Evolutionary conservation across 2,888 invertebrate genomes (phyloP).

Genomic region (Cheilosia variabilis): DNA sequence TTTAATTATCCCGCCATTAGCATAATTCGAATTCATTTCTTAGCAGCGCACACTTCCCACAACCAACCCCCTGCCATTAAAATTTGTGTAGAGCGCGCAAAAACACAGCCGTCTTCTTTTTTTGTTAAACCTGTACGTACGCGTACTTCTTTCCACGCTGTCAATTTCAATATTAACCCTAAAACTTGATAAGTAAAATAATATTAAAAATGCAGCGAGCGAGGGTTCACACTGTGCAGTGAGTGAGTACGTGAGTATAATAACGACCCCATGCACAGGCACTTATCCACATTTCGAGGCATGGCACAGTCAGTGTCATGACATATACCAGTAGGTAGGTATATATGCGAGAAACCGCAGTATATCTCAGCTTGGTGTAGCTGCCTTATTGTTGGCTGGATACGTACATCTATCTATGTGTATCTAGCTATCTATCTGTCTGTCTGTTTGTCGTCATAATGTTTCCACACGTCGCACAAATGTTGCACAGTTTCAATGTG

Average conservation of each 20-base stretch:
- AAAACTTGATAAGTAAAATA: conserved; percentile 53
- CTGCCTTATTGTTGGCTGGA: conserved; percentile 23
- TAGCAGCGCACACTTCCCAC: neutral
- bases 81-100: neutral
- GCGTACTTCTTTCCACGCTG: conserved; percentile 57
- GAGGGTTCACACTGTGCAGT: conserved; percentile 50
- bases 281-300: conserved; percentile 56
- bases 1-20: conserved; percentile 45
- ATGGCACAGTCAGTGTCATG: conserved; percentile 24
- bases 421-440: conserved; percentile 4
- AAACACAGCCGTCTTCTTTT: neutral
- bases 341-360: conserved; percentile 29
- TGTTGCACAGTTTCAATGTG: conserved; percentile 59
- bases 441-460: conserved; percentile 41
- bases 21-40: conserved; percentile 27
- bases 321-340: neutral
- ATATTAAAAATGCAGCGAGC: conserved; percentile 49
- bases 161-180: conserved; percentile 64
- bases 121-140: conserved; percentile 15
- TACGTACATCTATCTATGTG: neutral
- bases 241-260: conserved; percentile 59
- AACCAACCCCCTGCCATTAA: neutral
- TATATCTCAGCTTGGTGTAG: conserved; percentile 30
- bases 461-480: conserved; percentile 53
- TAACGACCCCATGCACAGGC: conserved; percentile 61